These are phyloP conservation scores for Drosophila insularis DNA, from an alignment of 1,140 invertebrate species.

Conservation along the genomic window DNA sequence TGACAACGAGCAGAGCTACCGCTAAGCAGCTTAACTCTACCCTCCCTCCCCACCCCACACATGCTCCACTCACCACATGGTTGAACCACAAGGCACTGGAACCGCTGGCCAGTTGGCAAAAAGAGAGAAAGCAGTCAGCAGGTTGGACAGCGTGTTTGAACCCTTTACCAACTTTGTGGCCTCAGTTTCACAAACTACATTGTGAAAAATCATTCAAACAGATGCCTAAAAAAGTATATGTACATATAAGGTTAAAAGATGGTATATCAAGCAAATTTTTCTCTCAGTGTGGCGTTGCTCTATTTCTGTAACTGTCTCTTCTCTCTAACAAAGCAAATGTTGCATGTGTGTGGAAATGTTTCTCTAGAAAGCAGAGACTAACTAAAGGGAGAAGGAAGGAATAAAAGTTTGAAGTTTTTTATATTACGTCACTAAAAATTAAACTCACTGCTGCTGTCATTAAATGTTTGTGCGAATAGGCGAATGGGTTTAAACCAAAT, in stretches of 20 bases:
- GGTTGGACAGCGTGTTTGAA: constrained; percentile 28
- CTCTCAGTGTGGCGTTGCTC: background rate
- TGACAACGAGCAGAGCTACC: constrained; percentile 54
- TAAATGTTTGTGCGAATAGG: constrained; percentile 32
- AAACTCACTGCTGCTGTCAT: constrained; percentile 31
- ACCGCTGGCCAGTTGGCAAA: background rate
- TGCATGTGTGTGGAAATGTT: constrained; percentile 33
- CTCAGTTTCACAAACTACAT: constrained; percentile 7
- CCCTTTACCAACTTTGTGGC: constrained; percentile 54
- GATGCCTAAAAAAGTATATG: background rate
- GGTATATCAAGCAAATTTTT: background rate
- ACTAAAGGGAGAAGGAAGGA: background rate
- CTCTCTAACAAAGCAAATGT: constrained; percentile 35
- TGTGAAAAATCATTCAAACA: background rate
- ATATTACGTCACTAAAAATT: constrained; percentile 42
- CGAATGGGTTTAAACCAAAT: background rate
- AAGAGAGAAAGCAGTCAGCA: constrained; percentile 25
- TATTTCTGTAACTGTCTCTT: background rate
- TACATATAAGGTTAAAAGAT: too few relatives aligned
- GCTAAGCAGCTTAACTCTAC: constrained; percentile 56
- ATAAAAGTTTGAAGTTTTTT: constrained; percentile 27
- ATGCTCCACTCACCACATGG: constrained; percentile 16
- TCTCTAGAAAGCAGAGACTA: constrained; percentile 12
- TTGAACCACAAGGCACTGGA: background rate
- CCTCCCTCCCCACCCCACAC: constrained; percentile 12